These are phyloP conservation scores for Drosophila mercatorum DNA, from an alignment of 2,888 invertebrate species.

Conservation along the genomic window DNA sequence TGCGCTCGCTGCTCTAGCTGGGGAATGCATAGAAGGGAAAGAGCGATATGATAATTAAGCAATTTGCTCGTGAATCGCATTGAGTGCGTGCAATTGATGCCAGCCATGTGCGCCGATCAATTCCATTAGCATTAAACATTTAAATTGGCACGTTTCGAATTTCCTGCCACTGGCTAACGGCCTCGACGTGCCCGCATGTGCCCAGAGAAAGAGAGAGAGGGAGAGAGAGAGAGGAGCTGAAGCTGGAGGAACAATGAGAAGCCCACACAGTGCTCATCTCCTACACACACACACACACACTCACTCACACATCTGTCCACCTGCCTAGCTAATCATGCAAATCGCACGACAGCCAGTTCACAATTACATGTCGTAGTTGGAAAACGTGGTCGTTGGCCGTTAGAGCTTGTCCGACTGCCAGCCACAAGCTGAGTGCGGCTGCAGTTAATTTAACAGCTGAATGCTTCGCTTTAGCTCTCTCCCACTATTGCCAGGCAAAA, in stretches of 20 bases:
- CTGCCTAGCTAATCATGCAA: conserved; percentile 49
- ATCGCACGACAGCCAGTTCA: conserved; percentile 19
- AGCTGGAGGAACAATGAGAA: not conserved
- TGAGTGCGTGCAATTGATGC: conserved; percentile 39
- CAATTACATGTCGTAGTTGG: conserved; percentile 8
- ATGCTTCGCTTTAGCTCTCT: not conserved
- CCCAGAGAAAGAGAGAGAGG: not conserved
- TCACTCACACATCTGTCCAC: not conserved
- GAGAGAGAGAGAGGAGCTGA: not conserved
- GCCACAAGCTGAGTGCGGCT: conserved; percentile 1
- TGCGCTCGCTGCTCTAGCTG: not conserved
- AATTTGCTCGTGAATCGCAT: conserved; percentile 50
- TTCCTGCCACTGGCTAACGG: conserved; percentile 27
- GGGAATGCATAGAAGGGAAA: not conserved
- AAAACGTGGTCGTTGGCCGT: not conserved
- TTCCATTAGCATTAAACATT: conserved; percentile 24
- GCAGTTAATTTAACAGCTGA: conserved; percentile 11
- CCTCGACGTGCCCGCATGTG: conserved; percentile 34
- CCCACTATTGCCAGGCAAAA: not conserved
- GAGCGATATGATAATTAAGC: conserved; percentile 56
- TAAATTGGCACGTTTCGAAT: conserved; percentile 53
- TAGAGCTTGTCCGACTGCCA: not conserved
- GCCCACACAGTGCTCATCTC: not conserved
- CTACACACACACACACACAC: not conserved
- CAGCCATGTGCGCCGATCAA: conserved; percentile 2